These are phyloP conservation scores for Amazona guildingii DNA, from an alignment of 2,113 vertebrate genomes.

Conservation along the genomic window DNA sequence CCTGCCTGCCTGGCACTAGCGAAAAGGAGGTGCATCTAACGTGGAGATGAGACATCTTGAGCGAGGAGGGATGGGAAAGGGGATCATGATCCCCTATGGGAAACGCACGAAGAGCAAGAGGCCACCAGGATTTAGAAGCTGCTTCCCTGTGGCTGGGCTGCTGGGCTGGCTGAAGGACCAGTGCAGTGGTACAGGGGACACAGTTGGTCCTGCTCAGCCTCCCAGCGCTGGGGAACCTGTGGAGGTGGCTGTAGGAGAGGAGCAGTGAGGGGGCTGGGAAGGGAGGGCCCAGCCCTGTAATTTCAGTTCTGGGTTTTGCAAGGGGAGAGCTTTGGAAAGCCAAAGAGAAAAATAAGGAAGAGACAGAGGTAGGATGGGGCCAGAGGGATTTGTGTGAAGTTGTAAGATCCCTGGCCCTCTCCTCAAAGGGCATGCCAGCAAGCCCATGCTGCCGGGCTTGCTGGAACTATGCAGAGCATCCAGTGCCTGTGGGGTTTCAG, in stretches of 20 bases:
- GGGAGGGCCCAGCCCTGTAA: neutral
- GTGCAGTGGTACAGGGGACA: neutral
- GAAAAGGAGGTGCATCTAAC: neutral
- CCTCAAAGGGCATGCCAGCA: neutral
- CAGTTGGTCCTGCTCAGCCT: rapidly evolving
- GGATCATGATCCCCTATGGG: neutral
- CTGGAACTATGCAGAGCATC: neutral
- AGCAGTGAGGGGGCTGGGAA: neutral
- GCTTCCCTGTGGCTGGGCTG: neutral
- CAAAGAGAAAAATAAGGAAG: constrained; percentile 20
- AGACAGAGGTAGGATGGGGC: neutral
- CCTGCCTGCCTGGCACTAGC: neutral
- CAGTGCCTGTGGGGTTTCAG: neutral
- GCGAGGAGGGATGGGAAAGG: neutral
- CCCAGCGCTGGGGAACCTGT: neutral
- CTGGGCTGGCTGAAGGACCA: neutral
- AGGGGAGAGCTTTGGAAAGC: constrained; percentile 39
- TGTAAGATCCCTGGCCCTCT: neutral
- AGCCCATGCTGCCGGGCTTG: rapidly evolving
- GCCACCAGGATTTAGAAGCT: neutral
- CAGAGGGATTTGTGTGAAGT: neutral
- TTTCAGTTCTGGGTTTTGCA: constrained; percentile 60
- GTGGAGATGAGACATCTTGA: neutral
- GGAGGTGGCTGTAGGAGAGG: neutral
- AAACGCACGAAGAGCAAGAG: neutral